Conservation (phyloP, 2,113 vertebrate genomes). For the Tricholaema leucomelas region DNA sequence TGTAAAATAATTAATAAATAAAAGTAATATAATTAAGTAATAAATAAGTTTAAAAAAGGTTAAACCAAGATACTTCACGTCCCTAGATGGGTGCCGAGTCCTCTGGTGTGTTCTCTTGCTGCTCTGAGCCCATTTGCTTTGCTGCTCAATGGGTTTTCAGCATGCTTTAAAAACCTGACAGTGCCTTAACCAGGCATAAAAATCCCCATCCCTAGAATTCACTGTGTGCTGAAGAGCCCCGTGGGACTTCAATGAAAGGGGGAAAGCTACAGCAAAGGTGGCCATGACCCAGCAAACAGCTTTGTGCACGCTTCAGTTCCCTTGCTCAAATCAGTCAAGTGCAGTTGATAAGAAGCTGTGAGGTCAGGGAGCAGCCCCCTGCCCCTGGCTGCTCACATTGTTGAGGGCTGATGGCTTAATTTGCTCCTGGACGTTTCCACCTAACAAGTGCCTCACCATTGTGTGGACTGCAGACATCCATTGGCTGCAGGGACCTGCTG, state of each 20-base stretch:
- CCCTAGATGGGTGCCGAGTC: not conserved
- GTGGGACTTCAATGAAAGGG: not conserved
- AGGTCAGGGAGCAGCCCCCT: not conserved
- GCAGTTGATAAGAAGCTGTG: not conserved
- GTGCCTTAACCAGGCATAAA: not conserved
- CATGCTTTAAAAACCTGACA: not conserved
- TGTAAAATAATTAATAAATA: too few relatives aligned
- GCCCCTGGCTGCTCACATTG: not conserved
- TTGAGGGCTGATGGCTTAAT: not conserved
- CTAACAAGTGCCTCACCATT: not conserved
- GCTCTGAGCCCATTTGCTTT: accelerated
- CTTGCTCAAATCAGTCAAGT: not conserved
- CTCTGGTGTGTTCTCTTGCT: not conserved
- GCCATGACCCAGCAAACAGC: not conserved
- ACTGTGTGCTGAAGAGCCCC: not conserved
- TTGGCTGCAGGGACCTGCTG: not conserved
- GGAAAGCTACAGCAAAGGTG: not conserved
- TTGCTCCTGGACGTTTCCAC: not conserved
- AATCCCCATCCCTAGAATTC: not conserved
- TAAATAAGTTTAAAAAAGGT: too few relatives aligned
- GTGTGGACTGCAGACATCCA: not conserved
- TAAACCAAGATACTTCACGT: not conserved
- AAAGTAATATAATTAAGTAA: too few relatives aligned
- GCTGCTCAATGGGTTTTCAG: not conserved
- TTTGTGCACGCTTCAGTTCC: not conserved